Evolutionary conservation across 2,888 invertebrate genomes (phyloP).

Genomic region (Patella ulyssiponensis): DNA sequence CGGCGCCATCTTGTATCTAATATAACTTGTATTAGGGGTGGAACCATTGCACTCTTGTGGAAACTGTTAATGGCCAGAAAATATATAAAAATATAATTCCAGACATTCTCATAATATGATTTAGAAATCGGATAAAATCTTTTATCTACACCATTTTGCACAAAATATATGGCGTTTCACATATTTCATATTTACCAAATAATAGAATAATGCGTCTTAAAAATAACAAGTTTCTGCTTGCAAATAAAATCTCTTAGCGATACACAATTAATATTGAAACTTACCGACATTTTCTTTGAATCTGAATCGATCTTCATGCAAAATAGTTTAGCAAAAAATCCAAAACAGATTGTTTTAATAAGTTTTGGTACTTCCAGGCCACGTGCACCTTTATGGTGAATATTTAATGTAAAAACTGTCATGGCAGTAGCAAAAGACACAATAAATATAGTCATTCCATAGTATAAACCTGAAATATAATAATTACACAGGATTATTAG

Average conservation of each 20-base stretch:
- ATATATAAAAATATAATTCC: no score
- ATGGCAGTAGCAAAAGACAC: conserved; percentile 75
- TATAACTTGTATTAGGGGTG: conserved; percentile 37
- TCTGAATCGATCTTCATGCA: conserved; percentile 57
- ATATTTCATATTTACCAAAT: no score
- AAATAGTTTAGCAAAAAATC: conserved; percentile 78
- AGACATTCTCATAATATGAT: no score
- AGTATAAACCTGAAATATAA: conserved; percentile 74
- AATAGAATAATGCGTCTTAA: no score
- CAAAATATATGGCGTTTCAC: no score
- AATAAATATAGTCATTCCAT: conserved; percentile 76
- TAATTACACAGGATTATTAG: no score
- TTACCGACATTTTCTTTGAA: not conserved
- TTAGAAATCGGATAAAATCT: no score
- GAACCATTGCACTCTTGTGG: conserved; percentile 43
- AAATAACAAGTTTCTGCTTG: no score
- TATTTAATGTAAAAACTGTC: conserved; percentile 74
- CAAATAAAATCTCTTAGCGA: no score
- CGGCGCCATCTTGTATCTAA: conserved; percentile 41
- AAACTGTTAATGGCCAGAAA: conserved; percentile 29
- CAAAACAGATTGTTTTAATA: conserved; percentile 82
- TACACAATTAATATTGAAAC: no score
- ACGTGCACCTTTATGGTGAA: conserved; percentile 84
- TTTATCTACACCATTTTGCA: no score
- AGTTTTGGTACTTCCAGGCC: conserved; percentile 84